Conservation (phyloP, 2,797 vertebrate genomes). For the Eremophila alpestris region DNA sequence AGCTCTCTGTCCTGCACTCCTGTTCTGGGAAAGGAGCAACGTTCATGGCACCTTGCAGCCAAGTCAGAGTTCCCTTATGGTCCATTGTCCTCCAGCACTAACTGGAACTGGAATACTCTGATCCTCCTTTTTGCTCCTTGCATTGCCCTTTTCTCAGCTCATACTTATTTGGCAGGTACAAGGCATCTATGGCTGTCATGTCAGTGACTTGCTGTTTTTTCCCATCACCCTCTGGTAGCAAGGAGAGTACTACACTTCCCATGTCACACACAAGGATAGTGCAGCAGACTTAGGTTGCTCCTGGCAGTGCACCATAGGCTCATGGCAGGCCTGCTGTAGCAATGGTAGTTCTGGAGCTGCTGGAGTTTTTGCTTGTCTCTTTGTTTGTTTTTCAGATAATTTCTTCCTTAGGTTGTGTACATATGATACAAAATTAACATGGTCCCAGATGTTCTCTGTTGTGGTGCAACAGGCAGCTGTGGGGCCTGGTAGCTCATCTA, state of each 20-base stretch:
- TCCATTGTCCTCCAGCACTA: background rate
- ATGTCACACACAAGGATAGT: background rate
- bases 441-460: background rate
- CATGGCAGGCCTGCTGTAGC: background rate
- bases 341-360: background rate
- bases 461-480: background rate
- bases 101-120: background rate
- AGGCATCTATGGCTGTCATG: background rate
- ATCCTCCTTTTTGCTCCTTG: background rate
- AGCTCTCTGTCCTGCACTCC: background rate
- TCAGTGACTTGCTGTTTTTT: background rate
- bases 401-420: background rate
- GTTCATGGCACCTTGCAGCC: background rate
- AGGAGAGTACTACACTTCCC: background rate
- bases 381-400: background rate
- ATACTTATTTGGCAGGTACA: background rate
- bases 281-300: background rate
- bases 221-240: background rate
- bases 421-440: background rate
- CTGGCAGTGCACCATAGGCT: background rate
- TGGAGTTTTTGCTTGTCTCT: background rate
- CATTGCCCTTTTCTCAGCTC: background rate
- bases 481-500: background rate
- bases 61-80: background rate
- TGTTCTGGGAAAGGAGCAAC: background rate